Conservation (phyloP, 1,140 invertebrate species). For the Leptopilina boulardi region DNA sequence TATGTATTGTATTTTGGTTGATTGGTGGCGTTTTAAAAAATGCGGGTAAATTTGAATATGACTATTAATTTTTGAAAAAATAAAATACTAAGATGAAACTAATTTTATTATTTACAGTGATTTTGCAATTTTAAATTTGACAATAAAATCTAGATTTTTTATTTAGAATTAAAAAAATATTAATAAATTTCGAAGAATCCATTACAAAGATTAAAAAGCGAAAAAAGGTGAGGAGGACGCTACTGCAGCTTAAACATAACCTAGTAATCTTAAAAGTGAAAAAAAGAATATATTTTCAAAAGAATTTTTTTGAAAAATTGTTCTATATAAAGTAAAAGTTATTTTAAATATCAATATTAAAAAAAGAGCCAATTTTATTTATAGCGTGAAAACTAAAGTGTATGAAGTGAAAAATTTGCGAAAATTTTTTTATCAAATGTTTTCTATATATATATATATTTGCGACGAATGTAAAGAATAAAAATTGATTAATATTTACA, state of each 20-base stretch:
- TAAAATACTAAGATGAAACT: background rate
- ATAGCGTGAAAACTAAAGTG: background rate
- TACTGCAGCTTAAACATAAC: slow-evolving; percentile 1
- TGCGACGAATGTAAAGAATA: background rate
- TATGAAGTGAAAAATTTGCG: background rate
- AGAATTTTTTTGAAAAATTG: background rate
- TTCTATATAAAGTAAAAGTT: background rate
- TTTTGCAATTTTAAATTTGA: no score
- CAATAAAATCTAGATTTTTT: no score
- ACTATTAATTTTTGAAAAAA: background rate
- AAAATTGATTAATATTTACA: background rate
- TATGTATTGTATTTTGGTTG: background rate
- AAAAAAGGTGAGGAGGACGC: background rate
- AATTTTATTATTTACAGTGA: no score
- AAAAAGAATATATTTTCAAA: slow-evolving; percentile 12
- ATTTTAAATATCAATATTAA: background rate
- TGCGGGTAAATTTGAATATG: background rate
- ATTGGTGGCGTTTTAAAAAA: background rate
- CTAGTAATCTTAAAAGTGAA: background rate
- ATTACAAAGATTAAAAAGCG: background rate
- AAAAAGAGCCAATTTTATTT: background rate
- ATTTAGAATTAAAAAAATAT: background rate
- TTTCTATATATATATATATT: background rate
- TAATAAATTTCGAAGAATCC: background rate
- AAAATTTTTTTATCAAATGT: background rate